Evolutionary conservation across 2,797 vertebrate genomes (phyloP), one percentile per base, ranked within the genome.

Genomic region (Valencia hispanica): DNA sequence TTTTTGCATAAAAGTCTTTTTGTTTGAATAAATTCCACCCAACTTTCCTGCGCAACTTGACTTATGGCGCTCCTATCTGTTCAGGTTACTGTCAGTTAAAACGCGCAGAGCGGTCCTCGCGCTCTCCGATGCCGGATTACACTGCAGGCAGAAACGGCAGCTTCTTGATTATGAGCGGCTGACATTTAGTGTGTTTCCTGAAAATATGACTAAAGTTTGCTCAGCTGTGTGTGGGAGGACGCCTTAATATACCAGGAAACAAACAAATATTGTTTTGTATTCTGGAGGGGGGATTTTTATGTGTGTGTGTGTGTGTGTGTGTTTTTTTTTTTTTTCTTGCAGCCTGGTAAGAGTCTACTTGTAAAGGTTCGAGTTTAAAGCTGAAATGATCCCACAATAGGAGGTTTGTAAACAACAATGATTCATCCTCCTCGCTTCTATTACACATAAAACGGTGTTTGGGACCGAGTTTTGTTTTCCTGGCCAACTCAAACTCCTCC

Each of bases 161-260:
- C 18, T n/a, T 65, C 63, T 71, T 48, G 43, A 70, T 70, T 59
- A 68, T 25, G 5, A 70, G 43, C 22, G 10, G 73, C 51, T 68
- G 55, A 78, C 70, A 47, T 51, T 73, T 73, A 57, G 70, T 36
- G 14, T 68, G 36, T 73, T 22, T 76, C 48, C 59, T 72, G 59
- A 73, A 83, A 80, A 78, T 70, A 68, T 55, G 43, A 79, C 77
- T 75, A 48, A 53, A 78, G 36, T 76, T 68, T 51, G n/a, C 59
- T 70, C 59, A 82, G 61, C 71, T 74, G 68, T 70, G 73, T 69
- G 61, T 65, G 50, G 65, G 36, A 76, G 66, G 66, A 66, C 70
- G 65, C 32, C 47, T 20, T 71, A 70, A 68, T 74, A 61, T 18
- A 73, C 36, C 63, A 76, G 70, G 17, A 73, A 75, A 69, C 71